Evolutionary conservation across 2,888 invertebrate genomes (phyloP), one percentile per base, ranked within the genome.

Genomic region (Microplitis manilae): DNA sequence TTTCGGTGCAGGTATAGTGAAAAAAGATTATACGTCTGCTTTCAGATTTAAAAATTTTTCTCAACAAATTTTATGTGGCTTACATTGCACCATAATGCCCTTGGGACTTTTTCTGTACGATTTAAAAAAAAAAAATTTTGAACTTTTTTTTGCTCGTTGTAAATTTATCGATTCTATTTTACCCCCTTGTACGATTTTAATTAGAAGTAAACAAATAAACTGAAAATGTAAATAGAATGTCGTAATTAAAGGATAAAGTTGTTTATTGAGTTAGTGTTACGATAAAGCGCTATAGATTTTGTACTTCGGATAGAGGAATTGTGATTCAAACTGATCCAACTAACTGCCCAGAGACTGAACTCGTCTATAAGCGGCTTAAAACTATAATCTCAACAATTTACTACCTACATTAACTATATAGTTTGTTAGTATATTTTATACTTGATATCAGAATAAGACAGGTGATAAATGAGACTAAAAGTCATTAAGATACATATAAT

Each of bases 181-280:
- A 73, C 68, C 68, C 61, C 15, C 75, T 75, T 20, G 75, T 68
- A 13, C 75, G 68, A 75, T 68, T 30, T 30, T 30, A 30, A 30
- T 30, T 30, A 50, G 13, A 50, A 50, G 13, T 41, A 9, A 50
- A 50, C 8, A 9, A 50, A 50, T 50, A 13, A 50, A 30, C 30
- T 30, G 30, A 75, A 68, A 75, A 68, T 68, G 60, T 38, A 38
- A 50, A 50, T 8, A 50, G 50, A 50, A 13, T 50, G 13, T 50
- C 50, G 50, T 61, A 30, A 75, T 75, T 75, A 70, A 64, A 9
- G 69, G 69, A 75, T 64, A 70, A 64, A 75, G 70, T 75, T 75
- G 9, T 50, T 50, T 50, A 50, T 50, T 50, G 50, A 30, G 60
- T 71, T 15, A 60, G 60, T 71, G 30, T 59, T 71, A 67, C 67